A percentile compares a stretch with the other conserved stretches of the same genome.
Evolutionary conservation across 2,113 vertebrate species (phyloP).

Genomic region (Pelecanoides urinatrix): DNA sequence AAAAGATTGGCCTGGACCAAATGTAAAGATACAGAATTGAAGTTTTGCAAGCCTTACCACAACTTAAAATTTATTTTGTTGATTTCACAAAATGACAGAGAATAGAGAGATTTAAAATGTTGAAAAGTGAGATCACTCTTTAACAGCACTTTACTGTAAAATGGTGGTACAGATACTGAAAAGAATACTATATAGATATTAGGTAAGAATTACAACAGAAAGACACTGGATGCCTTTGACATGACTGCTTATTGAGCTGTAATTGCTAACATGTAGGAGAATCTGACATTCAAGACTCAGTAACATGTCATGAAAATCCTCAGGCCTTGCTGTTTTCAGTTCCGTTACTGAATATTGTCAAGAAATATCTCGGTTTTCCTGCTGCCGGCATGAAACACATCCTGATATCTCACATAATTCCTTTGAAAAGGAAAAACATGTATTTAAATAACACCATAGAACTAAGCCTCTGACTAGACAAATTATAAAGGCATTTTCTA

Average conservation of each 20-base stretch:
- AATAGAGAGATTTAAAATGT: neutral
- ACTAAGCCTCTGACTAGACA: neutral
- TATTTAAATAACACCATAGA: neutral
- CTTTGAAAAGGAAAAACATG: neutral
- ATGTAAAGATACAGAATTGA: neutral
- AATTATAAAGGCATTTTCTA: neutral
- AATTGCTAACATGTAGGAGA: neutral
- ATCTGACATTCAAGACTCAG: neutral
- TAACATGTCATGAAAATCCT: neutral
- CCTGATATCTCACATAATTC: fast-evolving
- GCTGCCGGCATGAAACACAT: neutral
- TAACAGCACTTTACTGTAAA: neutral
- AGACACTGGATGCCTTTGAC: neutral
- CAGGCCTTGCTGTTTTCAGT: neutral
- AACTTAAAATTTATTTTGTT: neutral
- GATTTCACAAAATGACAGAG: neutral
- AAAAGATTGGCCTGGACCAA: neutral
- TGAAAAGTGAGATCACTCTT: neutral
- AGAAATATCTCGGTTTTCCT: neutral
- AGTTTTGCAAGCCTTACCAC: neutral
- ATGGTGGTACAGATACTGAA: neutral
- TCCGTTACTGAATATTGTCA: neutral
- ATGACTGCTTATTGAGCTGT: neutral
- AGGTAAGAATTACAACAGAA: neutral
- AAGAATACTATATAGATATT: neutral